Base-by-base conservation (phyloP, 2,797 vertebrate genomes). In the Hafferia zeledoni region DNA sequence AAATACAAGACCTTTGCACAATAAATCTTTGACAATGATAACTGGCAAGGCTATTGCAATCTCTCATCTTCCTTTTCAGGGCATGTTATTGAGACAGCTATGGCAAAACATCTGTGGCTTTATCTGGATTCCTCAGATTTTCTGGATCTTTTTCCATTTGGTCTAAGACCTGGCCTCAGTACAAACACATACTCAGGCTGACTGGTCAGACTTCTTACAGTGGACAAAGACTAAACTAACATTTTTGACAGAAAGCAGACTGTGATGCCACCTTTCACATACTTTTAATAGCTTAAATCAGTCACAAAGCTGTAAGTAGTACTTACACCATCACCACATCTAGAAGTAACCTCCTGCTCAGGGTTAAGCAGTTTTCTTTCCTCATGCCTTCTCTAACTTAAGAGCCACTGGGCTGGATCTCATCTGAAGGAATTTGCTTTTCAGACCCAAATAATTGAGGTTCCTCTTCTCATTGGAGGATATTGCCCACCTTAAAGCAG, bases 81-180 rank as follows among this genome's bases (percentile, higher is more conserved):
- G 22, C 69, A 94, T 92, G 91, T 91, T 96, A 91, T 86, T 94
- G 85, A 95, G 83, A 94, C 94, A 92, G 79, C 61, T 83, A 70
- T 81, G 57, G 69, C 93, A 96, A 96, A 94, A 94, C 82, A 93
- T 72, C 50, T 92, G 85, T 20, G 91, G 83, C 76, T 96, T 93
- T 95, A 96, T 94, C 95, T 91, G 70, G 94, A 97, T 96, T 96
- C 89, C 82, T 92, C 82, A 82, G 72, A 96, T 94, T 96, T 96
- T 95, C 96, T 95, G 94, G 85, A 92, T 88, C 91, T 86, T 50
- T 56, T 91, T 91, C 79, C 0, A 2, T 96, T 87, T 93, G 61
- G 75, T 93, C 82, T 86, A 75, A 88, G 89, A 92, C 69, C 91
- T 94, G 91, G 89, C 89, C 79, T 78, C 57, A 44, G 39, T 83